A percentile compares a stretch with the other conserved stretches of the same genome.
These are phyloP conservation scores for Tenthredo distinguenda DNA, from an alignment of 2,888 invertebrate genomes.

Conservation along the genomic window DNA sequence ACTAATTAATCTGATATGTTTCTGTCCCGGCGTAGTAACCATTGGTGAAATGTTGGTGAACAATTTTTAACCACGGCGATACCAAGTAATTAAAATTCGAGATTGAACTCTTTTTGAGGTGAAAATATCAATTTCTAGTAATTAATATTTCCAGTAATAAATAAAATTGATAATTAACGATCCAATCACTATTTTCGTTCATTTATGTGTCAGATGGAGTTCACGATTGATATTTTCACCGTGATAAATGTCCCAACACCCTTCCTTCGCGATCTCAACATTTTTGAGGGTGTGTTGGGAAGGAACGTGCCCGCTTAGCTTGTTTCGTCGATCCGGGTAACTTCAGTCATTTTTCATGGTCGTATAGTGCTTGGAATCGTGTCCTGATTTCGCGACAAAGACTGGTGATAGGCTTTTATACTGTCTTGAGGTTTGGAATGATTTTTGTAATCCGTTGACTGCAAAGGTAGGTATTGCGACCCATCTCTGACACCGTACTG, in stretches of 20 bases:
- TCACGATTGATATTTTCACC: neutral
- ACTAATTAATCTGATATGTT: too few species aligned
- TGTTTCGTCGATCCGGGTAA: neutral
- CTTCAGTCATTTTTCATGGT: neutral
- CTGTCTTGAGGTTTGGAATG: neutral
- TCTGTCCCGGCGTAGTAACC: too few species aligned
- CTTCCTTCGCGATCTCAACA: neutral
- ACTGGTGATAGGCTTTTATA: neutral
- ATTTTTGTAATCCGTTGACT: neutral
- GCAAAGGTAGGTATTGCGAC: too few species aligned
- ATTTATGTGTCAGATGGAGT: neutral
- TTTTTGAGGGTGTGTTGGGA: neutral
- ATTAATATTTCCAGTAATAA: too few species aligned
- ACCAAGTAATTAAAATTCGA: neutral
- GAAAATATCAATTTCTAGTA: neutral
- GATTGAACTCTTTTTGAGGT: neutral
- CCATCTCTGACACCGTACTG: too few species aligned
- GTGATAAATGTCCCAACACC: neutral
- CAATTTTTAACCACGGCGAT: neutral
- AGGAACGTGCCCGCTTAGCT: neutral
- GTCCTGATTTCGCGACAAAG: neutral
- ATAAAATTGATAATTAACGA: too few species aligned
- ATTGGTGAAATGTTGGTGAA: too few species aligned
- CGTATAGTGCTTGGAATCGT: neutral
- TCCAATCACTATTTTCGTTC: neutral